Percentiles rank a stretch among this genome's conserved stretches.
Evolutionary conservation across 2,113 vertebrate genomes (phyloP).

Genomic region (Entomyzon cyanotis): DNA sequence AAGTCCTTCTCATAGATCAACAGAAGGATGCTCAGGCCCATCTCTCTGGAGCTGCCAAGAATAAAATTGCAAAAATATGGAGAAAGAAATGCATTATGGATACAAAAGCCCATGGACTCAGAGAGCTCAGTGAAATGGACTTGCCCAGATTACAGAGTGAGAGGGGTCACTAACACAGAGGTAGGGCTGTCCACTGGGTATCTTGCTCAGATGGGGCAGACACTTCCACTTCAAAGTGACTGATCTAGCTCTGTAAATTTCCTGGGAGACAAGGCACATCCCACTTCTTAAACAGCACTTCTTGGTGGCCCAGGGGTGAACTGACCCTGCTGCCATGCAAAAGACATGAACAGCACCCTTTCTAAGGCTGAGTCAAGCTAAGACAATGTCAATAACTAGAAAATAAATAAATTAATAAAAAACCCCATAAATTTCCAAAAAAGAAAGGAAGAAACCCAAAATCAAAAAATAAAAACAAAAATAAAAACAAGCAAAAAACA

Average conservation of each 20-base stretch:
- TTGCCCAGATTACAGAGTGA: neutral
- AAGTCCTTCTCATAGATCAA: neutral
- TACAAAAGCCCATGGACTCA: neutral
- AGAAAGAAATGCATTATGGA: neutral
- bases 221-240: neutral
- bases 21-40: neutral
- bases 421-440: neutral
- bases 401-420: neutral
- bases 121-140: neutral
- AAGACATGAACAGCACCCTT: neutral
- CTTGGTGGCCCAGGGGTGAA: neutral
- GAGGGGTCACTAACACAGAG: neutral
- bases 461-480: no score
- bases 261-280: neutral
- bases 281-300: neutral
- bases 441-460: neutral
- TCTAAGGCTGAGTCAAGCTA: neutral
- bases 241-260: neutral
- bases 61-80: neutral
- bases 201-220: neutral
- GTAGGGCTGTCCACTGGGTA: neutral
- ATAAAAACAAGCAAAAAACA: no score
- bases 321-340: neutral
- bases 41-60: neutral
- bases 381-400: neutral